Conservation (phyloP, 1,140 invertebrate species). For the Leptonema lineaticorne region DNA sequence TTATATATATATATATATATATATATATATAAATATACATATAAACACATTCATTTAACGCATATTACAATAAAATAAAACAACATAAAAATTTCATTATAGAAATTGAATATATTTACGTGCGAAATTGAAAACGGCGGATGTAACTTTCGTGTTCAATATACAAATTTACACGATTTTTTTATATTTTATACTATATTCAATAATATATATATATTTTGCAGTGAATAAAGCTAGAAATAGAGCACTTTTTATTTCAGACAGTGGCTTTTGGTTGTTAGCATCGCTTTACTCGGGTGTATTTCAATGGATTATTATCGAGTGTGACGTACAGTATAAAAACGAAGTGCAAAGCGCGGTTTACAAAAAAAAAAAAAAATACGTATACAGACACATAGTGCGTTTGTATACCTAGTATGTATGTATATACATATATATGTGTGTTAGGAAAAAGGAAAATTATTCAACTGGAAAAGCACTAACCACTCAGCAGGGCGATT, state of each 20-base stretch:
- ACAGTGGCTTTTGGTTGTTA: background rate
- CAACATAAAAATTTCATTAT: too few species aligned
- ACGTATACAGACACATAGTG: too few species aligned
- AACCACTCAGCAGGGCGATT: conserved; percentile 28
- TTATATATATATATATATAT: too few species aligned
- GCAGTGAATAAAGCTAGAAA: background rate
- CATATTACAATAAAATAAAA: too few species aligned
- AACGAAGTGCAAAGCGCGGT: conserved; percentile 17
- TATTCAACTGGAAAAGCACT: conserved; percentile 32
- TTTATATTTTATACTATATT: too few species aligned
- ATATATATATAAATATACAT: too few species aligned
- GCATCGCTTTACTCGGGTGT: background rate
- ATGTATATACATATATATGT: background rate
- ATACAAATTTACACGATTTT: too few species aligned
- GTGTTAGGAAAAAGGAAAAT: conserved; percentile 30
- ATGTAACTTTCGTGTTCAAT: too few species aligned
- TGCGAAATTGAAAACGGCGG: too few species aligned
- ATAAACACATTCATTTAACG: too few species aligned
- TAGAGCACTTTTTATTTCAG: conserved; percentile 17
- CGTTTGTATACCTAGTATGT: background rate
- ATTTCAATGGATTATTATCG: conserved; percentile 33
- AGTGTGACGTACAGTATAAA: conserved; percentile 13
- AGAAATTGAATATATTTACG: too few species aligned
- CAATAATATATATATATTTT: too few species aligned
- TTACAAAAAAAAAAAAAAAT: conserved; percentile 6